Percentiles rank a stretch among this genome's conserved stretches.
These are phyloP conservation scores for Oreochromis mossambicus DNA, from an alignment of 2,797 vertebrate species.

Conservation along the genomic window DNA sequence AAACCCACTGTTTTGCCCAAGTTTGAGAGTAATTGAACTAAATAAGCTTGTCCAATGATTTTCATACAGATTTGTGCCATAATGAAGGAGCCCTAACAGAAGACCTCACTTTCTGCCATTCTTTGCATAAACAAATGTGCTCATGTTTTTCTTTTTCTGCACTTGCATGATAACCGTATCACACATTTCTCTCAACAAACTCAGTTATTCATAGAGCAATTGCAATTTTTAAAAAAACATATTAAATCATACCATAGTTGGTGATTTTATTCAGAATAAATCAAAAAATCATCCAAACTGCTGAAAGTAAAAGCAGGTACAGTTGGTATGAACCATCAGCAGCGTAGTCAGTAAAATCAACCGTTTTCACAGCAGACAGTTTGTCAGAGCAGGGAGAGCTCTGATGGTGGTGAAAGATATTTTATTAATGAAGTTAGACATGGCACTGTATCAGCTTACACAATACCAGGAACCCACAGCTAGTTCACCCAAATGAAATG, in stretches of 20 bases:
- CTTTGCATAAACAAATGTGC: background rate
- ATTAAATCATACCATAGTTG: background rate
- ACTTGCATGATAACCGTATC: background rate
- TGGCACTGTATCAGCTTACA: background rate
- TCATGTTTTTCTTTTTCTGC: background rate
- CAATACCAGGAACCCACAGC: background rate
- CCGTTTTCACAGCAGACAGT: background rate
- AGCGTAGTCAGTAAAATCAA: background rate
- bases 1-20: background rate
- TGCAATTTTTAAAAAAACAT: rapidly evolving
- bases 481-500: background rate
- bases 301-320: background rate
- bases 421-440: background rate
- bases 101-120: background rate
- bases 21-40: background rate
- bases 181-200: background rate
- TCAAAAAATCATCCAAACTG: background rate
- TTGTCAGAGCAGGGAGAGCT: background rate
- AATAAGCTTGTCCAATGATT: background rate
- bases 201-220: background rate
- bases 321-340: background rate
- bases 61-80: background rate
- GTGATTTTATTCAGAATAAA: background rate
- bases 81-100: background rate
- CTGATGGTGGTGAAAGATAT: background rate